Evolutionary conservation across 2,113 vertebrate genomes (phyloP).

Genomic region (Sander vitreus): DNA sequence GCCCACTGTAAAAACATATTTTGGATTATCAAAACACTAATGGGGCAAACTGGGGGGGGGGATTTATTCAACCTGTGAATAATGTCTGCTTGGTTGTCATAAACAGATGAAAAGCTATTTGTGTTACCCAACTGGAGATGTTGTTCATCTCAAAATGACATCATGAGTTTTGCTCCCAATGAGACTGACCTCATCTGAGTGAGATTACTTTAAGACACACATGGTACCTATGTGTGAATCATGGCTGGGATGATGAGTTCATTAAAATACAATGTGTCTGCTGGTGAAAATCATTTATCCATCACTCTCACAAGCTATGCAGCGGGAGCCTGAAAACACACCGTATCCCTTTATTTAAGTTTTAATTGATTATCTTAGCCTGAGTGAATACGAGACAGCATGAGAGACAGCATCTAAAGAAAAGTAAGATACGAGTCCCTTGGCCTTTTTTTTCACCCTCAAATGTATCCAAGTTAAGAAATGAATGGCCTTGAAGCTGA

Average conservation of each 20-base stretch:
- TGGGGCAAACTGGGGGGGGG: background rate
- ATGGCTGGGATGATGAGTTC: background rate
- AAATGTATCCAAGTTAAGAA: constrained; percentile 5
- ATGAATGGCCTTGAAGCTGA: constrained; percentile 40
- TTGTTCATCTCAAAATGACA: constrained; percentile 22
- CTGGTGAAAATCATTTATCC: background rate
- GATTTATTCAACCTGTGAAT: constrained; percentile 4
- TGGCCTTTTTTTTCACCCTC: background rate
- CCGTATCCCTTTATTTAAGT: background rate
- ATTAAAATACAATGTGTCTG: constrained; percentile 29
- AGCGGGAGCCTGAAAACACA: background rate
- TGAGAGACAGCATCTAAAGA: background rate
- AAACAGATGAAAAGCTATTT: constrained; percentile 23
- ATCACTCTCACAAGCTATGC: background rate
- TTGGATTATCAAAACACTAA: background rate
- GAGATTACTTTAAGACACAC: constrained; percentile 10
- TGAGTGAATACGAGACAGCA: background rate
- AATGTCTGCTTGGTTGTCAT: background rate
- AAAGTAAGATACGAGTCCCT: background rate
- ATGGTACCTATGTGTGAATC: constrained; percentile 5
- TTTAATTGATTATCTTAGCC: background rate
- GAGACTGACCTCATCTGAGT: constrained; percentile 54
- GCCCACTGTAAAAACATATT: background rate
- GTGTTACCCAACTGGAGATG: constrained; percentile 19
- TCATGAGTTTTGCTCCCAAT: constrained; percentile 21